Conservation (phyloP, 2,113 vertebrate species). For the Chaetops frenatus region DNA sequence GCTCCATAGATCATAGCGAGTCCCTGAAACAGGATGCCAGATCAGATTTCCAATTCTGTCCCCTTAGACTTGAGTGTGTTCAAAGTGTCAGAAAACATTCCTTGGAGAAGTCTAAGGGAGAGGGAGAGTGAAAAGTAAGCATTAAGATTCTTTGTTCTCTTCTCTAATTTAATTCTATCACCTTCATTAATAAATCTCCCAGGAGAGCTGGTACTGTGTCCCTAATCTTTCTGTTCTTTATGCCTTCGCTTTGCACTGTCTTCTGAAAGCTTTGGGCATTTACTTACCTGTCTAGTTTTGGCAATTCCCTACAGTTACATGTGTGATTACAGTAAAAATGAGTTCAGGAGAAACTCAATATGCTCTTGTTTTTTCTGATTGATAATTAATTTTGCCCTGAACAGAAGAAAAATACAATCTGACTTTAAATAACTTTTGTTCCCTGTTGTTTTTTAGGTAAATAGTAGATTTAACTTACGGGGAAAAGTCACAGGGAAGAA, state of each 20-base stretch:
- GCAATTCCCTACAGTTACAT: neutral
- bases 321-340: fast-evolving
- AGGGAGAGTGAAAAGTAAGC: neutral
- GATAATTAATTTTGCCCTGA: neutral
- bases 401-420: neutral
- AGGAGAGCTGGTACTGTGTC: neutral
- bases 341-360: neutral
- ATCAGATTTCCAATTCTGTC: neutral
- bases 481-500: neutral
- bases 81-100: neutral
- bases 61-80: neutral
- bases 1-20: neutral
- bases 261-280: neutral
- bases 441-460: neutral
- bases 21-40: neutral
- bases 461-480: neutral
- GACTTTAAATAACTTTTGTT: neutral
- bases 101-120: neutral
- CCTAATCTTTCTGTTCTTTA: neutral
- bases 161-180: neutral
- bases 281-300: neutral
- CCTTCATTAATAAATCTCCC: neutral
- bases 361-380: neutral
- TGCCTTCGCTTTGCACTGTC: neutral
- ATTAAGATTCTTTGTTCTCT: neutral